Evolutionary conservation across 1,140 invertebrate species (phyloP), one percentile per base, ranked within the genome.

Genomic region (Goniozus legneri): DNA sequence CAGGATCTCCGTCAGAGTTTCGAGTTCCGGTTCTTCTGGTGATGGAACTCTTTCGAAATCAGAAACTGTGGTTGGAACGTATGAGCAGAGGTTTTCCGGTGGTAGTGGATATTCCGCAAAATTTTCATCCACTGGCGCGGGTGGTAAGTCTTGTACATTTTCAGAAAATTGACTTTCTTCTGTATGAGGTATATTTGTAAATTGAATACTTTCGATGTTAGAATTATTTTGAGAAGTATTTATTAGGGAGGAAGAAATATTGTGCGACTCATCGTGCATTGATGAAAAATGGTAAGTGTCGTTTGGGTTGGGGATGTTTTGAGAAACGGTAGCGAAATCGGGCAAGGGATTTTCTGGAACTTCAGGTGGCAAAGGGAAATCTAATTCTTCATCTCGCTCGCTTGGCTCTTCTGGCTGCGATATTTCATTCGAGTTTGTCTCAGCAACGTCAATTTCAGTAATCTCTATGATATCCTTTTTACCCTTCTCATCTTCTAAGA

Each of bases 11-110:
- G 47, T 56, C 41, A 54, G 43, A 35, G 46, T 50, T n/a, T n/a
- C n/a, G n/a, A n/a, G n/a, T 53, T 34, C 47, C 16, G 20, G 20
- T 3, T 53, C 37, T n/a, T 33, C 45, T 14, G 47, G 22, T 46
- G 37, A 21, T 39, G 39, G 42, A 47, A 15, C 19, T 46, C 42
- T 21, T 16, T 35, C 15, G 33, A 33, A 18, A 24, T 43, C 34
- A n/a, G 7, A 7, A 6, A 27, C 4, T 12, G 7, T 47, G 22
- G 30, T 27, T 22, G 47, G 24, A 15, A 44, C 18, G 12, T 49
- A 43, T 8, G 55, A 43, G 24, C 53, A 55, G 20, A 57, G 50
- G 22, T 64, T 52, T 39, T 67, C 56, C 50, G 58, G 50, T 33
- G 56, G 58, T 19, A 56, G 44, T 8, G 58, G 52, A 46, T 51